Base-by-base conservation (phyloP, 2,113 vertebrate species). In the Anguilla rostrata region DNA sequence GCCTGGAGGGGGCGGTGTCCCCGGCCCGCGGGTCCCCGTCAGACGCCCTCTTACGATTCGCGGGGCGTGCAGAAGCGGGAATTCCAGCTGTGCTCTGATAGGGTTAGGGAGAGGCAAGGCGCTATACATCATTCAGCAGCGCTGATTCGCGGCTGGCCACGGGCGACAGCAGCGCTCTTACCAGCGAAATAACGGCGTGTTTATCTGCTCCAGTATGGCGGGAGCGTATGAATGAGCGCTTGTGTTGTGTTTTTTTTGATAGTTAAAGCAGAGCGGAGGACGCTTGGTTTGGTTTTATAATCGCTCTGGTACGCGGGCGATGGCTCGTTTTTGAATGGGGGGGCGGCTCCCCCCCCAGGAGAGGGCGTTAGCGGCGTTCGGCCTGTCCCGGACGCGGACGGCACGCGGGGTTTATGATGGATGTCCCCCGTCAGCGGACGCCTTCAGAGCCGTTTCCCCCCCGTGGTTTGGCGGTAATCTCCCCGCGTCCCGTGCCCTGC, bases 91-190 rank as follows among this genome's bases (percentile, higher is more conserved):
- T 46, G 9, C 9, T 9, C 53, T 46, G 16, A 63, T 81, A 78
- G 39, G 39, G 85, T 12, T 22, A 57, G 5, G 6, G 56, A 80
- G 16, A 18, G 18, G 29, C 8, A 60, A 56, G 78, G 39, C 12
- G 34, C 40, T n/a, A n/a, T 85, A 40, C 15, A 60, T 81, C 81
- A 41, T 39, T 79, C 46, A 85, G 71, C 22, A 60, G 3, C 34
- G 40, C 26, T 81, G 53, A 22, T 60, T 18, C 60, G 3, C 63
- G 81, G 78, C 85, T 18, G 8, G 80, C 53, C 0, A 22, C 1
- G 63, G 57, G 57, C 16, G 20, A 71, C 26, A 49, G 20, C 78
- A 12, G 29, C 80, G 84, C n/a, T 85, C 81, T 85, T 56, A 41
- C 39, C 60, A 40, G 34, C 7, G 20, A n/a, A n/a, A 56, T 40